Evolutionary conservation across 2,888 invertebrate species (phyloP), one percentile per base, ranked within the genome.

Genomic region (Noctua janthe): DNA sequence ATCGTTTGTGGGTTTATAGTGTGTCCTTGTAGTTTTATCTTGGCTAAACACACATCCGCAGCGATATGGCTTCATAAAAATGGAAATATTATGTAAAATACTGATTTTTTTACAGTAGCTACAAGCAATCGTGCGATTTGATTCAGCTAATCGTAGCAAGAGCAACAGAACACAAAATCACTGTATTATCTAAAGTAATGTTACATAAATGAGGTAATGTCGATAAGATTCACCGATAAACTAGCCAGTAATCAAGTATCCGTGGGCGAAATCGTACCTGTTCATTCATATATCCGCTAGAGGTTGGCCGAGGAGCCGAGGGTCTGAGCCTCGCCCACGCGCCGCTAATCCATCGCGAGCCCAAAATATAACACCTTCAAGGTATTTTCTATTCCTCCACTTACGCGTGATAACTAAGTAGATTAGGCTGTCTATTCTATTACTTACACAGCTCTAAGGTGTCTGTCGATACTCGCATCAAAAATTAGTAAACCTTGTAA

Each of bases 181-280:
- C 43, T 67, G 66, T 71, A 72, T 80, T 80, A 74, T 83, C 71
- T 74, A 62, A 79, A 80, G 59, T 70, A 76, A 88, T 78, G 67
- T 86, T 78, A 75, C 74, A 78, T 82, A 84, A 86, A 90, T 86
- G 81, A 85, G 84, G 82, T 82, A 86, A 87, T 85, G 81, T 79
- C 85, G 89, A 92, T 93, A 92, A 91, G 86, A 86, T 88, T 82
- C 75, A 59, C 80, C 86, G 87, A 88, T 92, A 91, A 91, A 90
- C 91, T 90, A 92, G 91, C 90, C 89, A 90, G 80, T 86, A 69
- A 92, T 91, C 90, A 90, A 90, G 82, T 85, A 47, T 69, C 49
- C 47, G 89, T 90, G 87, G 90, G 94, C 90, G 92, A 90, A 87
- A 91, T 83, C 89, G 87, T 94, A 94, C 94, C 94, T 94, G 95